Conservation (phyloP, 2,888 invertebrate genomes). For the Drosophila pullipes region DNA sequence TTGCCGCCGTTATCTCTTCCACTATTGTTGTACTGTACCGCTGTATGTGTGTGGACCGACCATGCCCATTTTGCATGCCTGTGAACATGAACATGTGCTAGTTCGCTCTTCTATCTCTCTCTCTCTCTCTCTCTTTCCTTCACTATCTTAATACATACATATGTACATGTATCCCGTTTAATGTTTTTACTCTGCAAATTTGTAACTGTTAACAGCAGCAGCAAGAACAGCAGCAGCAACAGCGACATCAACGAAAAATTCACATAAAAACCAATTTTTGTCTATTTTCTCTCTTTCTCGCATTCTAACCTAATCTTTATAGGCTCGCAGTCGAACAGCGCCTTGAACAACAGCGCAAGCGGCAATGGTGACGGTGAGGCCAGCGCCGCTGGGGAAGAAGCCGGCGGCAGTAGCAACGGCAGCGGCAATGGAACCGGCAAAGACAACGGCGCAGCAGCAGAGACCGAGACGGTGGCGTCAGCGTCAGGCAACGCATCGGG, state of each 20-base stretch:
- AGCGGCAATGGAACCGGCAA: constrained; percentile 23
- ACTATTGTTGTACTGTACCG: constrained; percentile 24
- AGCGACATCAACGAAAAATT: constrained; percentile 19
- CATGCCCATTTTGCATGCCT: constrained; percentile 52
- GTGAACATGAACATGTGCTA: constrained; percentile 35
- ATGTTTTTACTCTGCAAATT: constrained; percentile 13
- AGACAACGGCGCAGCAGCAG: constrained; percentile 21
- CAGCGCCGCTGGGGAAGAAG: constrained; percentile 22
- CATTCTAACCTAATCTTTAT: constrained; percentile 21
- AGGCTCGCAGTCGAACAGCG: constrained; percentile 77
- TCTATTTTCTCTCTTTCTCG: constrained; percentile 24
- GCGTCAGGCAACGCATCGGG: constrained; percentile 29
- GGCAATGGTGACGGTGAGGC: constrained; percentile 43
- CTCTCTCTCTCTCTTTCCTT: constrained; percentile 19
- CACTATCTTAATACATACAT: constrained; percentile 18
- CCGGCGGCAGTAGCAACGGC: constrained; percentile 21
- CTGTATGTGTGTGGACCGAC: constrained; percentile 23
- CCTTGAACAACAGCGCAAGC: constrained; percentile 60
- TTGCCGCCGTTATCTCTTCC: constrained; percentile 9
- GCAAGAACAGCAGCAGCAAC: constrained; percentile 1
- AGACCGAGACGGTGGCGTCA: constrained; percentile 7
- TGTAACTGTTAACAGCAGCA: constrained; percentile 21
- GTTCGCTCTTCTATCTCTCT: constrained; percentile 20
- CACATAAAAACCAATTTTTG: constrained; percentile 22
- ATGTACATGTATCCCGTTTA: constrained; percentile 19